Conservation (phyloP, 2,797 vertebrate genomes). For the Pangasius macronema region DNA sequence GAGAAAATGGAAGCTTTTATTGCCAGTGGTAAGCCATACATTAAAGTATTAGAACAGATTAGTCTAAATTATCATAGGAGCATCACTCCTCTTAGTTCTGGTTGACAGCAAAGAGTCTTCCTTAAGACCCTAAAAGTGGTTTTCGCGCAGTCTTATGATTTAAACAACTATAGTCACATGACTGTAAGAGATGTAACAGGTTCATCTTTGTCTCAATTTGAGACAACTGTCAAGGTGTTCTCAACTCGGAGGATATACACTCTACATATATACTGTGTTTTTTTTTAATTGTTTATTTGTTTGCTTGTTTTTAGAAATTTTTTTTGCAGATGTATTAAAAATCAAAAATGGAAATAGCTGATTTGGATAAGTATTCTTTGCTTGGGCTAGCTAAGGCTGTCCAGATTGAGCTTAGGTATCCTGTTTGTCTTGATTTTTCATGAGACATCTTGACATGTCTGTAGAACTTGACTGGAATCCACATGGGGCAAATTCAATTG, state of each 20-base stretch:
- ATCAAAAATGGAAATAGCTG: not conserved
- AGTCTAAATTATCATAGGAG: not conserved
- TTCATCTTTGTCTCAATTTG: not conserved
- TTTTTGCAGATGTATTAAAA: not conserved
- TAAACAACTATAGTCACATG: not conserved
- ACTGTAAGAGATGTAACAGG: not conserved
- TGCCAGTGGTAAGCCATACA: constrained; percentile 78
- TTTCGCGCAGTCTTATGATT: not conserved
- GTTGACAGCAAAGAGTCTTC: not conserved
- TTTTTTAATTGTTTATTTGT: not conserved
- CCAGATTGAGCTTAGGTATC: not conserved
- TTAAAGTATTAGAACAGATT: not conserved
- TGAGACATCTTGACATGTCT: not conserved
- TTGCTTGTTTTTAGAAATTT: not conserved
- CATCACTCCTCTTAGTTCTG: not conserved
- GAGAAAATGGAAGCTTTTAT: constrained; percentile 87
- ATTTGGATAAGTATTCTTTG: not conserved
- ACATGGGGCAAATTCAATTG: not conserved
- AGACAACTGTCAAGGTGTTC: not conserved
- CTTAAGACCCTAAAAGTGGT: not conserved
- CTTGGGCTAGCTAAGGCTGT: not conserved
- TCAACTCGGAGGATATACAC: not conserved
- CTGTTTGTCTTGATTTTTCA: not conserved
- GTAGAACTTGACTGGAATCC: not conserved
- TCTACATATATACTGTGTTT: not conserved